phyloP scores from a whole-genome alignment of 1,140 invertebrate genomes.

The Drosophila micromelanica region DNA sequence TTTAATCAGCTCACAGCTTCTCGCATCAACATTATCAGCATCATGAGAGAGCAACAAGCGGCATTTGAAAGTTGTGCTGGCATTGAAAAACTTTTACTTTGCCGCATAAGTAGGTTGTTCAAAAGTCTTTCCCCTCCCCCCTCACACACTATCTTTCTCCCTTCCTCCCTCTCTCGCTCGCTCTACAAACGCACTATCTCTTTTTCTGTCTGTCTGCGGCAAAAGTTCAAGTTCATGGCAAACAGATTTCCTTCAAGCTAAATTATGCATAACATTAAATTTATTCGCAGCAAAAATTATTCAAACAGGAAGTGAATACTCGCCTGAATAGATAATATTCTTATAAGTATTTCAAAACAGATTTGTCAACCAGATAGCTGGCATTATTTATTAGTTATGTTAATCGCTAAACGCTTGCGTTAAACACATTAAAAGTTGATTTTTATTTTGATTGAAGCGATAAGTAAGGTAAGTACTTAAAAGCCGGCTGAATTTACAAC shows the following conservation, averaged over 20 bases:
- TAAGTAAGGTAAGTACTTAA: too few species aligned
- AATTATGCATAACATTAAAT: constrained; percentile 12
- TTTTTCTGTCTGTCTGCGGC: constrained; percentile 4
- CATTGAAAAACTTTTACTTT: constrained; percentile 58
- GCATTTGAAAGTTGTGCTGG: constrained; percentile 39
- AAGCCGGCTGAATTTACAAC: background rate
- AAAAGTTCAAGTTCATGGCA: constrained; percentile 42
- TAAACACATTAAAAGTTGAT: too few species aligned
- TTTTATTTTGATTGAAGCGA: too few species aligned
- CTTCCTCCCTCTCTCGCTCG: background rate
- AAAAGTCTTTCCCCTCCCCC: constrained; percentile 13
- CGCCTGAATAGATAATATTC: constrained; percentile 5
- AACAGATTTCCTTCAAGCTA: constrained; percentile 21
- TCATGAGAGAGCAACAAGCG: constrained; percentile 20
- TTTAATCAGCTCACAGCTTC: constrained; percentile 34
- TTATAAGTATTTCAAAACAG: background rate
- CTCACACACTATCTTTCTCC: background rate
- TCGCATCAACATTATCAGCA: constrained; percentile 41
- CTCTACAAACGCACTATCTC: too few species aligned
- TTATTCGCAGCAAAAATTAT: constrained; percentile 12
- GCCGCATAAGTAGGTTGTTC: constrained; percentile 50
- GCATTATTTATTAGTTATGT: background rate
- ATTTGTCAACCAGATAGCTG: background rate
- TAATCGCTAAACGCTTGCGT: too few species aligned
- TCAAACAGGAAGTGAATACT: constrained; percentile 6